Percentiles rank a stretch among this genome's conserved stretches.
These are phyloP conservation scores for Nycticorax nycticorax DNA, from an alignment of 2,113 vertebrate species.

Conservation along the genomic window DNA sequence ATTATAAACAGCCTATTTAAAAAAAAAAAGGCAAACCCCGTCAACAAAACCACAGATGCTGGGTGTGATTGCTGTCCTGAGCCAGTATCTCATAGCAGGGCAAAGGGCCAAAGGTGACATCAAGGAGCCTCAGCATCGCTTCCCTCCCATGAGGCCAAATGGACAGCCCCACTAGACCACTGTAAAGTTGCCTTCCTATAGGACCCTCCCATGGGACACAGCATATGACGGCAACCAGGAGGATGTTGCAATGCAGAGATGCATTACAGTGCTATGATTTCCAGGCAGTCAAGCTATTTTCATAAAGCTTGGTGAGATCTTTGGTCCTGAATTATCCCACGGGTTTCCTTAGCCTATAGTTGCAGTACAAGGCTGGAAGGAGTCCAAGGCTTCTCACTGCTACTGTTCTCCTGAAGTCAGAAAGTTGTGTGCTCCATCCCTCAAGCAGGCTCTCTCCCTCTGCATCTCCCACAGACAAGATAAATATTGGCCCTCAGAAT, in stretches of 20 bases:
- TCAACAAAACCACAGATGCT: not conserved
- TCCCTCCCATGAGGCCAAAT: not conserved
- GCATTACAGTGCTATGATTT: not conserved
- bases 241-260: not conserved
- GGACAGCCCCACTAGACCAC: not conserved
- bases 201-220: not conserved
- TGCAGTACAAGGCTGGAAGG: not conserved
- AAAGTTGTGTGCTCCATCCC: not conserved
- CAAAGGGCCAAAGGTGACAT: not conserved
- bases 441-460: not conserved
- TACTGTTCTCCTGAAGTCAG: not conserved
- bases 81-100: not conserved
- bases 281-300: not conserved
- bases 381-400: not conserved
- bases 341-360: not conserved
- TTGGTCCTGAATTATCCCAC: not conserved
- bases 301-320: not conserved
- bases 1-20: not conserved
- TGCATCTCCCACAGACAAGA: not conserved
- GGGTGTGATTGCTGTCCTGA: not conserved
- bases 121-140: not conserved
- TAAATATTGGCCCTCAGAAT: not conserved
- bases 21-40: fast-evolving
- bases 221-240: not conserved
- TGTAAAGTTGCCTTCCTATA: not conserved